Percentiles rank a stretch among this genome's conserved stretches.
These are phyloP conservation scores for Tanaodytes sp. DNA, from an alignment of 2,888 invertebrate genomes.

Conservation along the genomic window DNA sequence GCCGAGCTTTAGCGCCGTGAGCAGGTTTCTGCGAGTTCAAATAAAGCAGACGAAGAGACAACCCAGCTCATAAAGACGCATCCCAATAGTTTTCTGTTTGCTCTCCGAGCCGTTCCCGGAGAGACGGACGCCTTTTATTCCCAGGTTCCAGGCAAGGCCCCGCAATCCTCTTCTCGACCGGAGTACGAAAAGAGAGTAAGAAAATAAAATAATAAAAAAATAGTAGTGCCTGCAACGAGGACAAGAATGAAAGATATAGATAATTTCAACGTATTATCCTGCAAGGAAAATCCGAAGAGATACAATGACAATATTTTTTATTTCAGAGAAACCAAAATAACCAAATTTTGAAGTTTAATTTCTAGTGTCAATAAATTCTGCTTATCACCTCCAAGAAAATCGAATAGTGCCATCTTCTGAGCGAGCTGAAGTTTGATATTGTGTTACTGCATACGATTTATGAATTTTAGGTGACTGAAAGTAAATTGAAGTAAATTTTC, in stretches of 20 bases:
- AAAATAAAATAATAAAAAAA: too few relatives aligned
- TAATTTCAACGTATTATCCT: conserved; percentile 34
- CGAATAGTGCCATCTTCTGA: too few relatives aligned
- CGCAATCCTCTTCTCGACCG: conserved; percentile 36
- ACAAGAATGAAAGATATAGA: conserved; percentile 41
- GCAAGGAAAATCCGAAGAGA: too few relatives aligned
- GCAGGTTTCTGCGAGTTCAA: conserved; percentile 35
- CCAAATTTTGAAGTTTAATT: too few relatives aligned
- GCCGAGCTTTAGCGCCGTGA: conserved; percentile 15
- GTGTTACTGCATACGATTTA: too few relatives aligned
- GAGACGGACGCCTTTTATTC: conserved; percentile 50
- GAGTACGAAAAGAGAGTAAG: conserved; percentile 30
- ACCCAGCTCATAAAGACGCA: conserved; percentile 43
- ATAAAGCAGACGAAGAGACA: conserved; percentile 33
- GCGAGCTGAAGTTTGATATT: too few relatives aligned
- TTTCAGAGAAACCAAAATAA: too few relatives aligned
- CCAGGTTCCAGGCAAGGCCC: conserved; percentile 38
- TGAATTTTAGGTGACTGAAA: too few relatives aligned
- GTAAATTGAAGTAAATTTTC: too few relatives aligned
- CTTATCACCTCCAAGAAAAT: too few relatives aligned
- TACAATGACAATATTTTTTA: too few relatives aligned
- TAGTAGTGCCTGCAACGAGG: conserved; percentile 1
- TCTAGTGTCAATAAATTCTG: too few relatives aligned
- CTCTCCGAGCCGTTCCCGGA: conserved; percentile 49
- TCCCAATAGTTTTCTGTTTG: conserved; percentile 48